Evolutionary conservation across 1,140 invertebrate genomes (phyloP).

Genomic region (Tigriopus japonicus): DNA sequence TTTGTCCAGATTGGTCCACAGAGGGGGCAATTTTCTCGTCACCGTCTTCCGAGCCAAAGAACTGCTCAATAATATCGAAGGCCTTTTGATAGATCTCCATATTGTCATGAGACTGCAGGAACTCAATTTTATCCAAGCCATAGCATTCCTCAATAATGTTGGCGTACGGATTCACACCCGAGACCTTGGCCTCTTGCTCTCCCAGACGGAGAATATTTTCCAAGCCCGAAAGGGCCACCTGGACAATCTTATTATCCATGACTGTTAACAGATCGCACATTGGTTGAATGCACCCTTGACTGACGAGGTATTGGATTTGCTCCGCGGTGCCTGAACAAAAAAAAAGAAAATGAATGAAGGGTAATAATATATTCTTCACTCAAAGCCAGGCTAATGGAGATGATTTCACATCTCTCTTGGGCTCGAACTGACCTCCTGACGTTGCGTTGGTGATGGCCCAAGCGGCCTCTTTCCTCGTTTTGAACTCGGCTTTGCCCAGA

Average conservation of each 20-base stretch:
- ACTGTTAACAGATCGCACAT: conserved; percentile 83
- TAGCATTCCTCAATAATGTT: conserved; percentile 87
- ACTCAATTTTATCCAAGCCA: conserved; percentile 92
- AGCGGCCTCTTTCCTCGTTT: conserved; percentile 89
- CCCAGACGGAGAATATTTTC: conserved; percentile 89
- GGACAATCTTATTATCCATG: conserved; percentile 88
- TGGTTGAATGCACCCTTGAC: conserved; percentile 65
- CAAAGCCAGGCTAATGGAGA: too few species aligned
- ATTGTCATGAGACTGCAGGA: conserved; percentile 87
- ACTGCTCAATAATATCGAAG: conserved; percentile 88
- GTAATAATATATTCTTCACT: neutral
- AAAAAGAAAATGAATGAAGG: conserved; percentile 14
- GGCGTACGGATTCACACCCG: conserved; percentile 67
- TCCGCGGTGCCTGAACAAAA: conserved; percentile 5
- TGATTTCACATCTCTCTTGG: conserved; percentile 24
- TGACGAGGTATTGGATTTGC: conserved; percentile 8
- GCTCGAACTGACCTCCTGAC: conserved; percentile 77
- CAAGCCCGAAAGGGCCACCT: conserved; percentile 78
- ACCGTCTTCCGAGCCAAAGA: conserved; percentile 78
- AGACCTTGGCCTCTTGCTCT: conserved; percentile 50
- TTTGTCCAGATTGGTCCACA: neutral
- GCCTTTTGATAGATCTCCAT: conserved; percentile 89
- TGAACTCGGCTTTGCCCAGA: conserved; percentile 77
- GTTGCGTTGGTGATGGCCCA: conserved; percentile 97
- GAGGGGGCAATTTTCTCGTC: conserved; percentile 17